Percentiles rank a stretch among this genome's conserved stretches.
phyloP scores from a whole-genome alignment of 2,888 invertebrate genomes.

The Mactromeris polynyma region DNA sequence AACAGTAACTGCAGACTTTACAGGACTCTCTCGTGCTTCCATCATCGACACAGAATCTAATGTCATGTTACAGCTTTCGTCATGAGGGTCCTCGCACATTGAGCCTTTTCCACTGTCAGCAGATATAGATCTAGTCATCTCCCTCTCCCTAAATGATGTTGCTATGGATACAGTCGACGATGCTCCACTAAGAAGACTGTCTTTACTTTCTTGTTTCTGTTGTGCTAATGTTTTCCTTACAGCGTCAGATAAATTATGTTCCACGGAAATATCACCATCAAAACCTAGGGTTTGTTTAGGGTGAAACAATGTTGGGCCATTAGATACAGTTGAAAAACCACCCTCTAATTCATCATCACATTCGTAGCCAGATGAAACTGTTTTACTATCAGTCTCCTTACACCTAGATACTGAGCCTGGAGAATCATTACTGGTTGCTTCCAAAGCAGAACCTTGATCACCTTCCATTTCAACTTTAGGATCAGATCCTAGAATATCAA shows the following conservation, averaged over 20 bases:
- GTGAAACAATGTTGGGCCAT: constrained; percentile 71
- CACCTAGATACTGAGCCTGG: constrained; percentile 54
- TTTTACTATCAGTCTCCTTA: constrained; percentile 15
- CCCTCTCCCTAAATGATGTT: constrained; percentile 59
- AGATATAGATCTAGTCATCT: constrained; percentile 74
- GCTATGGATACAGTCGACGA: constrained; percentile 59
- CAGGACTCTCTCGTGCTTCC: constrained; percentile 26
- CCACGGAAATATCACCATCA: constrained; percentile 14
- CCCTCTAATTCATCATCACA: constrained; percentile 66
- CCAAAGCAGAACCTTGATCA: neutral
- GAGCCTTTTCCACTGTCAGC: constrained; percentile 82
- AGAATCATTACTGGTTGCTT: constrained; percentile 30
- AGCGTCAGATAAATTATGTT: neutral
- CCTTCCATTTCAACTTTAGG: constrained; percentile 15
- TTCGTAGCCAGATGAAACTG: constrained; percentile 43
- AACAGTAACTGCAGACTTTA: neutral
- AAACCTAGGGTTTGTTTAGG: constrained; percentile 30
- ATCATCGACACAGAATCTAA: constrained; percentile 36
- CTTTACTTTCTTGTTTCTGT: constrained; percentile 76
- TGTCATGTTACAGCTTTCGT: constrained; percentile 42
- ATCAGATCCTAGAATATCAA: constrained; percentile 45
- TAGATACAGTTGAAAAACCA: constrained; percentile 74
- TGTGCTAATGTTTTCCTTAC: constrained; percentile 50
- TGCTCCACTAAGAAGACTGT: constrained; percentile 77
- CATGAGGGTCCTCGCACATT: constrained; percentile 72